phyloP scores from a whole-genome alignment of 2,113 vertebrate species.

The Gobiocypris rarus region DNA sequence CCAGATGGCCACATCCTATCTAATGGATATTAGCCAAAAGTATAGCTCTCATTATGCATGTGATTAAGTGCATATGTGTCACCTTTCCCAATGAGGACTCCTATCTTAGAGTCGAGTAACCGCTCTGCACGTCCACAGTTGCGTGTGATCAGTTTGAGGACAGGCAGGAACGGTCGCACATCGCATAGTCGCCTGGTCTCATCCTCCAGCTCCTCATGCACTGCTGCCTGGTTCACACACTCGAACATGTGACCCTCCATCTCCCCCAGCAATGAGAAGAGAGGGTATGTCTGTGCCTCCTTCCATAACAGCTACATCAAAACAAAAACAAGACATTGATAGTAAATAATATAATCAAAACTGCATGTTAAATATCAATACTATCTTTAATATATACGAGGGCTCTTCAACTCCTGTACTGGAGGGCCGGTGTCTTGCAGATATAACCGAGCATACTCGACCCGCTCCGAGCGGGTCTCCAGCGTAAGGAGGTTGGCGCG shows the following conservation, averaged over 20 bases:
- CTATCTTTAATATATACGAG: too few species aligned
- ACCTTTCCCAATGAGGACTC: constrained; percentile 98
- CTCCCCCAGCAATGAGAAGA: constrained; percentile 90
- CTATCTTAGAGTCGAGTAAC: constrained; percentile 93
- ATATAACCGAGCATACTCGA: too few species aligned
- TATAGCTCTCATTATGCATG: not conserved
- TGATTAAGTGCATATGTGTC: constrained; percentile 53
- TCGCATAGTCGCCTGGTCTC: constrained; percentile 93
- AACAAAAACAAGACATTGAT: not conserved
- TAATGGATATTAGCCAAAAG: not conserved
- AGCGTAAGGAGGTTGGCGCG: too few species aligned
- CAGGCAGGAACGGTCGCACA: constrained; percentile 93
- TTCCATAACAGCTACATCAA: constrained; percentile 91
- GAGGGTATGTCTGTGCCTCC: constrained; percentile 89
- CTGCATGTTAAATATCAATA: not conserved
- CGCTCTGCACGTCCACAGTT: constrained; percentile 93
- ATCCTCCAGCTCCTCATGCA: constrained; percentile 95
- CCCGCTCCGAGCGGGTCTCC: too few species aligned
- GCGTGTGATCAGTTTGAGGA: constrained; percentile 90
- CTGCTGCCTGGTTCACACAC: constrained; percentile 95
- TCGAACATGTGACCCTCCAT: constrained; percentile 98
- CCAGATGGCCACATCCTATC: not conserved
- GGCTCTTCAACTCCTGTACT: too few species aligned
- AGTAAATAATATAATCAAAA: not conserved
- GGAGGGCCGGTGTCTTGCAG: too few species aligned